Conservation (phyloP, 2,888 invertebrate species). For the Operophtera brumata region DNA sequence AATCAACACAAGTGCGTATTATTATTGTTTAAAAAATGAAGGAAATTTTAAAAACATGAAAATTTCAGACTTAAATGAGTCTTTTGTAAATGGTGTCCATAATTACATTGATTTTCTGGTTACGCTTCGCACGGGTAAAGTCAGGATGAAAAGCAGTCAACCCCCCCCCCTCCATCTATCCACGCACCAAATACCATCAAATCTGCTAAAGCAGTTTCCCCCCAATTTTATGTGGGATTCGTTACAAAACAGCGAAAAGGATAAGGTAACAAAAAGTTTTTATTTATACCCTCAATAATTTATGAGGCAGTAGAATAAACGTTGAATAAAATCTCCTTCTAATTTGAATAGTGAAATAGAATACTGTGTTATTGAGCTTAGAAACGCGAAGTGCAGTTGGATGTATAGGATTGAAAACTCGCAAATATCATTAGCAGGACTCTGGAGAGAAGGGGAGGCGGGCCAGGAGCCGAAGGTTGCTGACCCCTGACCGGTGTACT, state of each 20-base stretch:
- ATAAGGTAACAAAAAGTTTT: no score
- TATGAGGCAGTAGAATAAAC: constrained; percentile 14
- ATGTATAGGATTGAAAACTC: constrained; percentile 41
- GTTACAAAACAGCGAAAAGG: no score
- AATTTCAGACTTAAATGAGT: no score
- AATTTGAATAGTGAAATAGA: neutral
- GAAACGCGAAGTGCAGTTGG: no score
- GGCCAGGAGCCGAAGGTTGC: constrained; percentile 32
- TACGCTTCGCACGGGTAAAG: no score
- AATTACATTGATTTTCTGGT: no score
- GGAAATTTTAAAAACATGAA: neutral
- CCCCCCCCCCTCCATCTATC: no score
- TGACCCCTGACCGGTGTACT: constrained; percentile 39
- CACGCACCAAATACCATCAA: no score
- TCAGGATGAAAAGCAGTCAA: no score
- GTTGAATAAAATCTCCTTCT: neutral
- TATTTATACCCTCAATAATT: neutral
- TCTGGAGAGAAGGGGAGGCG: constrained; percentile 20
- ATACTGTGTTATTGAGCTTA: neutral
- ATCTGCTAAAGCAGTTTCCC: no score
- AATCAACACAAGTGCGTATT: neutral
- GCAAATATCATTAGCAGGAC: constrained; percentile 58
- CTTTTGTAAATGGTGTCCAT: no score
- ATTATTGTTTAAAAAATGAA: neutral
- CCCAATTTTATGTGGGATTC: no score